Conservation (phyloP, 2,888 invertebrate species). For the Leptopilina syphax region DNA sequence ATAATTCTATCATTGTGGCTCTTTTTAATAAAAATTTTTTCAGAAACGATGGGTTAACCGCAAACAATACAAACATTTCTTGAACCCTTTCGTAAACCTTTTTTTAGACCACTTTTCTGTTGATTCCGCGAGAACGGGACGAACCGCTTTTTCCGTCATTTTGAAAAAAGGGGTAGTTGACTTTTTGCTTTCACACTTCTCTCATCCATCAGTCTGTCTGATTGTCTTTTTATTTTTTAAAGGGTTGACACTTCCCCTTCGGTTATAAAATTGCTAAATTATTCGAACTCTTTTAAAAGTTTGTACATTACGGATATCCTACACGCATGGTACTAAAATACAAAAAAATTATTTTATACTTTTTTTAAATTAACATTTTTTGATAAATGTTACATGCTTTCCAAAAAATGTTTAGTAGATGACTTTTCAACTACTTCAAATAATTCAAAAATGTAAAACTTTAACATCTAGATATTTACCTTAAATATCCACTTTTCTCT, state of each 20-base stretch:
- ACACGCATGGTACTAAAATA: too few relatives aligned
- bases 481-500: too few relatives aligned
- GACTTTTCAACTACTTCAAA: too few relatives aligned
- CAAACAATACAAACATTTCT: slow-evolving; percentile 67
- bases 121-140: slow-evolving; percentile 39
- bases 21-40: slow-evolving; percentile 61
- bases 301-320: not conserved
- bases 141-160: slow-evolving; percentile 34
- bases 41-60: slow-evolving; percentile 72
- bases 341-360: too few relatives aligned
- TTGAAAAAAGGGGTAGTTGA: slow-evolving; percentile 41
- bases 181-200: slow-evolving; percentile 28
- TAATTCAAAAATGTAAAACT: too few relatives aligned
- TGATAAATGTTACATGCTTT: too few relatives aligned
- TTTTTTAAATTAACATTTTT: too few relatives aligned
- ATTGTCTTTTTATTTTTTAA: slow-evolving; percentile 38
- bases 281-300: not conserved
- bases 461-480: too few relatives aligned
- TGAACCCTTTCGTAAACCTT: slow-evolving; percentile 47
- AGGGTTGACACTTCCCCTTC: slow-evolving; percentile 25
- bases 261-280: not conserved
- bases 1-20: slow-evolving; percentile 63
- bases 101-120: slow-evolving; percentile 37
- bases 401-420: too few relatives aligned
- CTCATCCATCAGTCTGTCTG: slow-evolving; percentile 38